phyloP scores from a whole-genome alignment of 2,113 vertebrate genomes.

The Strigops habroptila region DNA sequence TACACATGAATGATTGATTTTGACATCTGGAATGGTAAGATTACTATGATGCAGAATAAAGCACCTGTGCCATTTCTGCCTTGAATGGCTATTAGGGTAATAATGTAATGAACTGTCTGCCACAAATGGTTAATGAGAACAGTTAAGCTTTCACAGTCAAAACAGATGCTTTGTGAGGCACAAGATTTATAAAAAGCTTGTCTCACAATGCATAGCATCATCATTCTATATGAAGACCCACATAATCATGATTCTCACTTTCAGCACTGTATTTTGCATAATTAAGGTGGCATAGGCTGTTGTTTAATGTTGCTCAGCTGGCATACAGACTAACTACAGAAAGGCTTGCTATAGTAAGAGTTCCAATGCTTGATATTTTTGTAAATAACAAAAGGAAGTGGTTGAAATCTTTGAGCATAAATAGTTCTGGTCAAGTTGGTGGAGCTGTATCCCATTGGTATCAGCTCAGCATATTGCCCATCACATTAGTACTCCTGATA shows the following conservation, averaged over 20 bases:
- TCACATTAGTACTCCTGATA: not conserved
- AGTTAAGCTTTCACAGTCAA: not conserved
- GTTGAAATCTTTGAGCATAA: not conserved
- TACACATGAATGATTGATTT: conserved; percentile 22
- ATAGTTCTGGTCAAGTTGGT: not conserved
- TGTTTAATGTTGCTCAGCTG: not conserved
- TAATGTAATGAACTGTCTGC: not conserved
- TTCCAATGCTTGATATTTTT: not conserved
- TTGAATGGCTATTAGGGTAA: not conserved
- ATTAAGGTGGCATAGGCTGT: not conserved
- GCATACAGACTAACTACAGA: not conserved
- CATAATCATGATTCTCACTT: not conserved
- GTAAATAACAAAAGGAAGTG: not conserved
- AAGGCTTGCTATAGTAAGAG: not conserved
- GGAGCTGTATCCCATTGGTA: not conserved
- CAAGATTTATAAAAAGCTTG: not conserved
- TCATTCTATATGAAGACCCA: not conserved
- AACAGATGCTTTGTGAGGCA: not conserved
- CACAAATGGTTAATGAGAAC: not conserved
- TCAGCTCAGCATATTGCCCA: not conserved
- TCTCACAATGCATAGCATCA: not conserved
- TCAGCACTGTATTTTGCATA: not conserved
- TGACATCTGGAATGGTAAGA: not conserved
- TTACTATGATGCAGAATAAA: conserved; percentile 2
- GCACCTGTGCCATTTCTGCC: not conserved